Percentiles rank a stretch among this genome's conserved stretches.
Conservation (phyloP, 1,140 invertebrate species). For the Aphidius gifuensis region DNA sequence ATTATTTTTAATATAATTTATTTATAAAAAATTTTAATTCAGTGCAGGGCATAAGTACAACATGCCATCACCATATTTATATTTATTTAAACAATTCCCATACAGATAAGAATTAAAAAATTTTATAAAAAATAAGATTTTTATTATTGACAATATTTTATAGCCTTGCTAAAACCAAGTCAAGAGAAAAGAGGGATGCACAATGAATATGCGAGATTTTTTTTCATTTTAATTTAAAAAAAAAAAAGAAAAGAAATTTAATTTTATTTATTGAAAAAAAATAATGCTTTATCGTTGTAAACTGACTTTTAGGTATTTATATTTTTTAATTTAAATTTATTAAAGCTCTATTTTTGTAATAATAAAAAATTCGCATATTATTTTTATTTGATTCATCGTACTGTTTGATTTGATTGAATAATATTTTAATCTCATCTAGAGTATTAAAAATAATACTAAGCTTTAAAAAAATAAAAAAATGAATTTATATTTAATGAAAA, state of each 20-base stretch:
- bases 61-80: slow-evolving; percentile 21
- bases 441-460: too few relatives aligned
- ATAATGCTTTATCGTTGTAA: too few relatives aligned
- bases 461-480: not conserved
- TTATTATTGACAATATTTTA: slow-evolving; percentile 1
- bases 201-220: slow-evolving; percentile 56
- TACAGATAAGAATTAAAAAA: slow-evolving; percentile 1
- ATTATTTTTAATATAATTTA: slow-evolving; percentile 5
- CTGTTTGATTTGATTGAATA: too few relatives aligned
- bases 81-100: slow-evolving; percentile 19
- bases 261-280: too few relatives aligned
- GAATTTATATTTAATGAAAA: slow-evolving; percentile 4
- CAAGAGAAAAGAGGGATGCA: slow-evolving; percentile 50
- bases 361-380: too few relatives aligned
- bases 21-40: not conserved
- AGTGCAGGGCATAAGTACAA: not conserved
- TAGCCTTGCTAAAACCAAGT: slow-evolving; percentile 47
- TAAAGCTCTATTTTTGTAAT: not conserved
- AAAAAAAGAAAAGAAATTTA: slow-evolving; percentile 15
- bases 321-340: not conserved
- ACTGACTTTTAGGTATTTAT: not conserved
- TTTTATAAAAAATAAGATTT: not conserved
- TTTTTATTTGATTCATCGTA: too few relatives aligned
- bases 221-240: slow-evolving; percentile 25
- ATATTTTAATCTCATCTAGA: too few relatives aligned